Conservation (phyloP, 2,888 invertebrate species). For the Pandemis heparana region DNA sequence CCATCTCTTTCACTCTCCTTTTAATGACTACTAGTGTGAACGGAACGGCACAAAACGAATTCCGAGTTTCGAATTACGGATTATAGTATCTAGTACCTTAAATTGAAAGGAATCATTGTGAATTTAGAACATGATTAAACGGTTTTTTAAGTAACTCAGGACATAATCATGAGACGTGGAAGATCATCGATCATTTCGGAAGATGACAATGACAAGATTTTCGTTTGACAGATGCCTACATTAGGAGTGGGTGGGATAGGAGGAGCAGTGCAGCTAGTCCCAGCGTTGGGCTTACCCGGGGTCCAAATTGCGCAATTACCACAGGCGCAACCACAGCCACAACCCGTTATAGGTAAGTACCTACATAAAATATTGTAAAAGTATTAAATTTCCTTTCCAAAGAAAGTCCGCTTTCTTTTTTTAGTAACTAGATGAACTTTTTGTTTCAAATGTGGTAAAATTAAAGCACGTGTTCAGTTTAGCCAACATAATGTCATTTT, state of each 20-base stretch:
- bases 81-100: no score
- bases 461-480: not conserved
- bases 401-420: not conserved
- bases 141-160: no score
- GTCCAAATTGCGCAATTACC: conserved; percentile 76
- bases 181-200: not conserved
- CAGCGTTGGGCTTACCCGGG: conserved; percentile 86
- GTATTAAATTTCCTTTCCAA: not conserved
- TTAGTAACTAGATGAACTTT: not conserved
- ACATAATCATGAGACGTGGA: no score
- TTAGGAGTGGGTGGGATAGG: conserved; percentile 92
- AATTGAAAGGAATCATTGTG: no score
- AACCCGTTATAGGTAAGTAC: conserved; percentile 69
- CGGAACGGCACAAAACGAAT: no score
- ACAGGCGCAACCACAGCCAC: conserved; percentile 66
- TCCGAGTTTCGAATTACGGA: no score
- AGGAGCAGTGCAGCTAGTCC: conserved; percentile 94
- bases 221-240: conserved; percentile 79
- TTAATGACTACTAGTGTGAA: no score
- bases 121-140: no score
- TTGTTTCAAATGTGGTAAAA: not conserved
- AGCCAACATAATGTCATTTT: not conserved
- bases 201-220: not conserved
- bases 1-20: no score
- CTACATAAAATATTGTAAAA: not conserved